A percentile compares a stretch with the other conserved stretches of the same genome.
phyloP scores from a whole-genome alignment of 2,113 vertebrate species.

The Psilopogon haemacephalus region DNA sequence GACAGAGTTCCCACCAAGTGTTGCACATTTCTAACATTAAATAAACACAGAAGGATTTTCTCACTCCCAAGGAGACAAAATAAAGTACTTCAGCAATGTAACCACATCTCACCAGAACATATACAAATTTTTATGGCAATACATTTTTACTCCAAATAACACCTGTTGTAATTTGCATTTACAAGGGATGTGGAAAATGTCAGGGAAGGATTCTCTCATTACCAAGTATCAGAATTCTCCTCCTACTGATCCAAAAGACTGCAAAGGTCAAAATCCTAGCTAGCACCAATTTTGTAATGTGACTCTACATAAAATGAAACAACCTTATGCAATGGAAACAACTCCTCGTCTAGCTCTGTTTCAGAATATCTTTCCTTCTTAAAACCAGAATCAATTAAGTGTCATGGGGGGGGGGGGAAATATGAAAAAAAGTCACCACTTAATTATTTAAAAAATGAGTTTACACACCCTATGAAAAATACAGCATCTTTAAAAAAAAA shows the following conservation, averaged over 20 bases:
- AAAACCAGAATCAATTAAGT: not conserved
- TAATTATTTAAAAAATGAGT: not conserved
- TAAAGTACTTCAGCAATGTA: not conserved
- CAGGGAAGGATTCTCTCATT: not conserved
- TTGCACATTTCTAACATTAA: not conserved
- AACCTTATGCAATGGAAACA: not conserved
- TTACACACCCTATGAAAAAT: not conserved
- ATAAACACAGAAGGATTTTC: not conserved
- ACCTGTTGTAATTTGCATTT: not conserved
- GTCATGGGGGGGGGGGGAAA: not conserved
- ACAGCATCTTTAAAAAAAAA: not conserved
- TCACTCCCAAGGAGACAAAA: not conserved
- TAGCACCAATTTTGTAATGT: not conserved
- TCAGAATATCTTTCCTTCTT: not conserved
- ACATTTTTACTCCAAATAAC: not conserved
- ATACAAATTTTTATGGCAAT: accelerated
- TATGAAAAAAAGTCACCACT: not conserved
- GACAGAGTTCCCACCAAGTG: not conserved
- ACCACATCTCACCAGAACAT: not conserved
- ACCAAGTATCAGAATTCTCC: not conserved
- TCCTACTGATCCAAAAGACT: not conserved
- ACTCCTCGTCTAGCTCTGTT: not conserved
- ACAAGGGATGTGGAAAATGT: not conserved
- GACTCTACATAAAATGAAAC: not conserved
- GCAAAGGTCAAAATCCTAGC: not conserved